phyloP scores from a whole-genome alignment of 2,113 vertebrate genomes.

The Elgaria multicarinata region DNA sequence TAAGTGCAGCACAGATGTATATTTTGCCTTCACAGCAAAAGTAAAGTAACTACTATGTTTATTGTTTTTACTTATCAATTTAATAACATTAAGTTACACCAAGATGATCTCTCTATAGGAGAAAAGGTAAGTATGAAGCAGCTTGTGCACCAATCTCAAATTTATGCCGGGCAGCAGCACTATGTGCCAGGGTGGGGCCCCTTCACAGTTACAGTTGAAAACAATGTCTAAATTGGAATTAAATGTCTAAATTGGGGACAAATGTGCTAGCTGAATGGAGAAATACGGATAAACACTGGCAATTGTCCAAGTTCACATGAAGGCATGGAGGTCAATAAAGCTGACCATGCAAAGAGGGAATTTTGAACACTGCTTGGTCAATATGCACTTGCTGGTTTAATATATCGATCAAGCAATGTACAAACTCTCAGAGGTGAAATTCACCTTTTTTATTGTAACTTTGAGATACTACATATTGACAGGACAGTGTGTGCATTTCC shows the following conservation, averaged over 20 bases:
- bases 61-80: not conserved
- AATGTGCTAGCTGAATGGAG: not conserved
- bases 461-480: not conserved
- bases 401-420: not conserved
- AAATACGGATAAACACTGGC: not conserved
- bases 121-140: not conserved
- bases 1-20: not conserved
- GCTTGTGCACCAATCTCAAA: no score
- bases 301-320: not conserved
- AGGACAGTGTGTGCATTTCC: not conserved
- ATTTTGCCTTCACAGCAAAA: not conserved
- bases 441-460: not conserved
- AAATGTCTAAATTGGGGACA: not conserved
- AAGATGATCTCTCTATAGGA: not conserved
- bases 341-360: not conserved
- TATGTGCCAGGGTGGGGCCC: not conserved
- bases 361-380: not conserved
- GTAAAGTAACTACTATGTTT: not conserved
- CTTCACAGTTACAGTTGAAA: not conserved
- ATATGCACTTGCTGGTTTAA: not conserved
- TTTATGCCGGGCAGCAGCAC: not conserved
- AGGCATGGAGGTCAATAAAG: not conserved
- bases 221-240: not conserved
- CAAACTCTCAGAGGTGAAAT: not conserved
- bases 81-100: not conserved